These are phyloP conservation scores for Agrochola lychnidis DNA, from an alignment of 2,888 invertebrate genomes.

Conservation along the genomic window DNA sequence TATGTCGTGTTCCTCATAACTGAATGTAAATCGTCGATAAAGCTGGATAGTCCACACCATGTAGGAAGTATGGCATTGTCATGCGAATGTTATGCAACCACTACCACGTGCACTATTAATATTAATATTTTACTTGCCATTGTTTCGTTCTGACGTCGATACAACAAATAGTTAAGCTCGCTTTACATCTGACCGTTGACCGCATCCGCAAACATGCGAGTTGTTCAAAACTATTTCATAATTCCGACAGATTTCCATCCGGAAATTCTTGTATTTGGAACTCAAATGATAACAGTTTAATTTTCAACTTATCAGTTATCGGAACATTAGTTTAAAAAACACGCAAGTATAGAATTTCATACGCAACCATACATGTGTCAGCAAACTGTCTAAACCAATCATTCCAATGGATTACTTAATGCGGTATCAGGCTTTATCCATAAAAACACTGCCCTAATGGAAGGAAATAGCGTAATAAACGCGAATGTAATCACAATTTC, in stretches of 20 bases:
- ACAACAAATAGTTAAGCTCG: slow-evolving; percentile 46
- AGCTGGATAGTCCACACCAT: slow-evolving; percentile 41
- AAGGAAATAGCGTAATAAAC: slow-evolving; percentile 82
- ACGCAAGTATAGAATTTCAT: slow-evolving; percentile 6
- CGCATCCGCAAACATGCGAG: slow-evolving; percentile 38
- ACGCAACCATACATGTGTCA: slow-evolving; percentile 15
- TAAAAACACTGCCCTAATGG: slow-evolving; percentile 74
- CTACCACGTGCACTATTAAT: slow-evolving; percentile 67
- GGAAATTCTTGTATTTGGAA: neutral
- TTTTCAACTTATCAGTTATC: neutral
- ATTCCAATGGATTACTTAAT: slow-evolving; percentile 45
- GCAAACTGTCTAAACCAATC: slow-evolving; percentile 32
- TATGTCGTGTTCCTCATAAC: slow-evolving; percentile 62
- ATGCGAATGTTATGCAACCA: slow-evolving; percentile 68
- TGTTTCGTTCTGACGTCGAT: slow-evolving; percentile 59
- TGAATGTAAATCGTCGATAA: slow-evolving; percentile 51
- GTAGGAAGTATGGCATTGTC: slow-evolving; percentile 56
- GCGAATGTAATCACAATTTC: slow-evolving; percentile 80
- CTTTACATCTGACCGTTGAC: slow-evolving; percentile 57
- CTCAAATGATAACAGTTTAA: neutral
- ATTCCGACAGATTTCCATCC: neutral
- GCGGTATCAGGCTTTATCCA: slow-evolving; percentile 56
- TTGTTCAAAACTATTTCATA: slow-evolving; percentile 6
- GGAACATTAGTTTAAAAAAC: neutral
- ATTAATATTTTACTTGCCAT: slow-evolving; percentile 63